Base-by-base conservation (phyloP, 2,888 invertebrate species). In the Chymomyza caudatula region DNA sequence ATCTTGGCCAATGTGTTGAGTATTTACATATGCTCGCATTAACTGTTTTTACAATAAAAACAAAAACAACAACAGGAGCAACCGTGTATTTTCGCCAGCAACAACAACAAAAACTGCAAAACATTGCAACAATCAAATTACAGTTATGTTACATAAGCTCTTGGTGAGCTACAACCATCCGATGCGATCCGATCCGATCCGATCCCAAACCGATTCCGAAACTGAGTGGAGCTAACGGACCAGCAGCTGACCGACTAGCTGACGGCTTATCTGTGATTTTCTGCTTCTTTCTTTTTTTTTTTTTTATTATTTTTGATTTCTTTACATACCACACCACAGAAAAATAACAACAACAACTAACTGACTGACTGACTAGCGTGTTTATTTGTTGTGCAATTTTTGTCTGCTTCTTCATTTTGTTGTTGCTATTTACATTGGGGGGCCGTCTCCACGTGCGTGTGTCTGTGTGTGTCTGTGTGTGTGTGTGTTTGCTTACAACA, bases 111-210 rank as follows among this genome's bases (percentile, higher is more conserved):
- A 80, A 86, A 86, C 83, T 80, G 80, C 85, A 86, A 80, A 85
- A 70, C 87, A 80, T 80, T 80, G 80, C 80, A 80, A 86, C 80
- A 80, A 86, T 86, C 85, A 81, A 81, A 81, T 81, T 85, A 81
- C 86, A 86, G 58, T 74, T 82, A 76, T 68, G 83, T 81, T 81
- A 81, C 85, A 85, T 86, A 81, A 81, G 83, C 65, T 51, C 22
- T 29, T 56, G 56, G 55, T 52, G 49, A 17, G 20, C 19, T 0
- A 20, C 4, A 17, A 5, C 51, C 11, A 37, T 37, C 29, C 29
- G 11, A 37, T 37, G 2, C 11, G 29, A 11, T 37, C 29, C 51
- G 29, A 37, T 37, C 29, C 29, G 11, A 37, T 37, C 8, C 11
- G 29, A 11, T 37, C 29, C 19, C 51, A 17, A 51, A 22, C 51